phyloP scores from a whole-genome alignment of 2,797 vertebrate species.

The Meda fulgida region DNA sequence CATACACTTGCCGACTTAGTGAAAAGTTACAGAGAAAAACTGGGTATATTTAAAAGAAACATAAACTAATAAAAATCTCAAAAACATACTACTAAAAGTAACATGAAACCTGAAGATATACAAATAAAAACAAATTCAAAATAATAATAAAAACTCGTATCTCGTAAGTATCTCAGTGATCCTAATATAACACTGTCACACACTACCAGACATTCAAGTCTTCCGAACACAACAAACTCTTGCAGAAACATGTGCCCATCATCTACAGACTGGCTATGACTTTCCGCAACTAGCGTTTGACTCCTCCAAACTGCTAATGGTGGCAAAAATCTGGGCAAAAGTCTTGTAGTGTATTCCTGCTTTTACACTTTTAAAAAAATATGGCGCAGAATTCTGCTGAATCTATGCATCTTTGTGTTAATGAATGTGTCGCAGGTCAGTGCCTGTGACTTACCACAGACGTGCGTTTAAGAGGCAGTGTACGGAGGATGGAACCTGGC shows the following conservation, averaged over 20 bases:
- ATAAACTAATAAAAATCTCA: not conserved
- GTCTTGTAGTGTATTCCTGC: not conserved
- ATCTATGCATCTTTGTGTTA: not conserved
- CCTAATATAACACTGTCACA: not conserved
- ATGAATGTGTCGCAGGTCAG: conserved; percentile 26
- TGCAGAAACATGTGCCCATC: not conserved
- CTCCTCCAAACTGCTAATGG: not conserved
- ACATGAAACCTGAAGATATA: not conserved
- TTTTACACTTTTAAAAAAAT: not conserved
- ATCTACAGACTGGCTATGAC: not conserved
- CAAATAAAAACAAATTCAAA: not conserved
- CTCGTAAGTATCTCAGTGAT: not conserved
- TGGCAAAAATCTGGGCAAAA: not conserved
- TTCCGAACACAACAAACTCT: not conserved
- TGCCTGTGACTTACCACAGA: conserved; percentile 69
- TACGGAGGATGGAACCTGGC: conserved; percentile 94
- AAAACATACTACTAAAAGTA: not conserved
- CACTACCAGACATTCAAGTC: not conserved
- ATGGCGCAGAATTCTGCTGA: not conserved
- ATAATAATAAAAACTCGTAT: not conserved
- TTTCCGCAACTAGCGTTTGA: not conserved
- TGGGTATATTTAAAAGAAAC: not conserved
- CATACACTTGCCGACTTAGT: not conserved
- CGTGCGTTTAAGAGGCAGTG: conserved; percentile 95
- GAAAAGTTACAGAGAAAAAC: not conserved